Evolutionary conservation across 2,113 vertebrate genomes (phyloP), one percentile per base, ranked within the genome.

Genomic region (Falco punctatus): DNA sequence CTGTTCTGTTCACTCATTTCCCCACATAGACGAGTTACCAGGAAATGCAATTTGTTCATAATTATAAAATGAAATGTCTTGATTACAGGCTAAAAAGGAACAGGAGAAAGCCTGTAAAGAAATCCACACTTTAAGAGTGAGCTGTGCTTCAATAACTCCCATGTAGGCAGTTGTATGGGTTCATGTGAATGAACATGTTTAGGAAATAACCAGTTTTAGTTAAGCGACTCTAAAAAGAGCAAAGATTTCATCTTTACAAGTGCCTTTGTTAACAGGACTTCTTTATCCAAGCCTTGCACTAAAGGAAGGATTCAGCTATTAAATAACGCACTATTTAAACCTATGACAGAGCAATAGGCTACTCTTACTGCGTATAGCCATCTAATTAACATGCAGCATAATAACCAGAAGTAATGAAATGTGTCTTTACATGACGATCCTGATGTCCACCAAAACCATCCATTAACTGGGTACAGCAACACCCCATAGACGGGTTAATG

Each of bases 161-260:
- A 15, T 1, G 2, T 5, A 55, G 52, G 19, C 10, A 42, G 28
- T 1, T 67, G 14, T 4, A 13, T 2, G 5, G 13, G 23, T 28
- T 62, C 33, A 44, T 1, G 2, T 9, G 58, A 52, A 32, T 12
- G 13, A 69, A n/a, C 2, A 1, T 3, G 6, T 28, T 67, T 19
- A 71, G 28, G 40, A 88, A 92, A 69, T n/a, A 72, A 38, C 8
- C 5, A 33, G 15, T n/a, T 59, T 18, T 10, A 3, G 40, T 44
- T 61, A 83, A 83, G 12, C 7, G 65, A 20, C 40, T 73, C 48
- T 0, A 26, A 48, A 59, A 28, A 44, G 2, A 6, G 0, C 5
- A 48, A 49, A 16, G 3, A 1, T 35, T 91, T 87, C 13, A 52
- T 49, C 44, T 58, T 54, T 15, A 42, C 10, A 67, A 77, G 14